Conservation (phyloP, 2,888 invertebrate genomes). For the Caenorhabditis sulstoni region DNA sequence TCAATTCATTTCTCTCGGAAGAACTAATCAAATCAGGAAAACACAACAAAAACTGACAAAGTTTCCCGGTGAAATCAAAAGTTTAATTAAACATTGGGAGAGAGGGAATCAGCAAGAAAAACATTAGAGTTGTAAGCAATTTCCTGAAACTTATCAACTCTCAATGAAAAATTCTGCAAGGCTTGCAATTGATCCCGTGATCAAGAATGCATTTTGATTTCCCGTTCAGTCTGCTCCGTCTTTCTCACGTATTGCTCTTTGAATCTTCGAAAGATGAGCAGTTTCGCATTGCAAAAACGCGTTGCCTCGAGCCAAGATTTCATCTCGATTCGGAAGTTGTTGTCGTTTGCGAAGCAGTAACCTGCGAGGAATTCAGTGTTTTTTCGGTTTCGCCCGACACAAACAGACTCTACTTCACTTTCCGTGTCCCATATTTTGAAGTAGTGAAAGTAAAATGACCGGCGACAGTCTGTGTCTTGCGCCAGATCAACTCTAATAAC, state of each 20-base stretch:
- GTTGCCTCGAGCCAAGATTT: background rate
- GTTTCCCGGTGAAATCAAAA: too few relatives aligned
- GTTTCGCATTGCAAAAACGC: background rate
- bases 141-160: too few relatives aligned
- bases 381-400: constrained; percentile 6
- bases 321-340: background rate
- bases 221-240: background rate
- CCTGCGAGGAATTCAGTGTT: constrained; percentile 1
- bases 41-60: too few relatives aligned
- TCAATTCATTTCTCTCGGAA: background rate
- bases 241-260: too few relatives aligned
- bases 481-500: constrained; percentile 52
- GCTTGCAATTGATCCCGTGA: too few relatives aligned
- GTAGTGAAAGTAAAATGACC: constrained; percentile 31
- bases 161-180: too few relatives aligned
- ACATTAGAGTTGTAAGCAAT: too few relatives aligned
- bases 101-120: too few relatives aligned
- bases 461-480: constrained; percentile 55
- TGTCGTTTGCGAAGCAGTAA: constrained; percentile 10
- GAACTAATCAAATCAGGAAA: background rate
- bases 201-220: background rate
- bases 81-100: too few relatives aligned
- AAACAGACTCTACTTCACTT: constrained; percentile 38
- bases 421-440: constrained; percentile 46
- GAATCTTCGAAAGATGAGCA: too few relatives aligned